Evolutionary conservation across 1,140 invertebrate genomes (phyloP).

Genomic region (Platorchestia sp.): DNA sequence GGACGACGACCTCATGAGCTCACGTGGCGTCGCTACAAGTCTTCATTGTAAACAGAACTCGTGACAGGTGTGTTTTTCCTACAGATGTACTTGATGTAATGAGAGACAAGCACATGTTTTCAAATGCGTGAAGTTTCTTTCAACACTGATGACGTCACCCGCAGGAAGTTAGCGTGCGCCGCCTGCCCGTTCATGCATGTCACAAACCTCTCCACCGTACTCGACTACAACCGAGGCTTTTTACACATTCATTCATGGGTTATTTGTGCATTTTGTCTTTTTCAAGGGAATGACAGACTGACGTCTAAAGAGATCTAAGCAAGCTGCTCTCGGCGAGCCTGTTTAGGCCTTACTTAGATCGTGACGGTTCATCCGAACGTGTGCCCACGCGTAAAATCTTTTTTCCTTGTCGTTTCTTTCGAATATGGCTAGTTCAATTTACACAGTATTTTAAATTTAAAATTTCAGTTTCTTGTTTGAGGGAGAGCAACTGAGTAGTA

Average conservation of each 20-base stretch:
- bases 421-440: too few relatives aligned
- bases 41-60: not conserved
- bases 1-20: not conserved
- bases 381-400: not conserved
- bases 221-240: constrained; percentile 27
- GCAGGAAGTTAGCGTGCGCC: not conserved
- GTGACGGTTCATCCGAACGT: not conserved
- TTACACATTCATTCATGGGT: constrained; percentile 41
- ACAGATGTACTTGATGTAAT: not conserved
- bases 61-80: not conserved
- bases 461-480: too few relatives aligned
- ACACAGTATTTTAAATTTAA: too few relatives aligned
- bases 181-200: not conserved
- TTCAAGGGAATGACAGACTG: constrained; percentile 45
- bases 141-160: not conserved
- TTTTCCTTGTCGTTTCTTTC: too few relatives aligned
- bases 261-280: constrained; percentile 26
- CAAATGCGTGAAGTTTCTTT: not conserved
- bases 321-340: not conserved
- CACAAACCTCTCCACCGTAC: not conserved
- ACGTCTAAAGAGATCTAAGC: constrained; percentile 23
- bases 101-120: not conserved
- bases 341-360: not conserved
- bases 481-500: too few relatives aligned
- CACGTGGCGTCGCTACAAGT: not conserved